These are phyloP conservation scores for Solenopsis invicta DNA, from an alignment of 1,140 invertebrate species.

Conservation along the genomic window DNA sequence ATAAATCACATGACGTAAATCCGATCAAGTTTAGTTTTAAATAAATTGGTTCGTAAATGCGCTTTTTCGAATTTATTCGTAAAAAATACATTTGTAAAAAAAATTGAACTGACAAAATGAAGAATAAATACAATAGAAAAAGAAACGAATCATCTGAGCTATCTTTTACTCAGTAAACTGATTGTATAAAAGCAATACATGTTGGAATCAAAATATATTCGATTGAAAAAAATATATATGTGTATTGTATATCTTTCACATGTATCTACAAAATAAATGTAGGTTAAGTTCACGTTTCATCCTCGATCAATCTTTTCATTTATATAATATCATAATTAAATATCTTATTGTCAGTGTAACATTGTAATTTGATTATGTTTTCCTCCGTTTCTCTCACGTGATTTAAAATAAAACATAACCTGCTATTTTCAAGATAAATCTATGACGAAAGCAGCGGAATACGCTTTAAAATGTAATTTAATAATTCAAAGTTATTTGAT, in stretches of 20 bases:
- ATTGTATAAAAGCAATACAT: slow-evolving; percentile 4
- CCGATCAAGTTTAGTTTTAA: background rate
- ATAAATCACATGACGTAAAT: background rate
- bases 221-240: background rate
- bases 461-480: slow-evolving; percentile 2
- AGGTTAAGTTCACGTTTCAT: background rate
- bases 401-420: background rate
- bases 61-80: background rate
- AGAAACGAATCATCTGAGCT: background rate
- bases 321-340: background rate
- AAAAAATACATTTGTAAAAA: background rate
- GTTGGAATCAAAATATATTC: background rate
- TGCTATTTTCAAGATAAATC: slow-evolving; percentile 19
- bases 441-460: background rate
- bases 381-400: background rate
- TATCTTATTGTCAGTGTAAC: background rate
- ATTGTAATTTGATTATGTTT: background rate
- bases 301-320: background rate
- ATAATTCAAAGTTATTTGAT: background rate
- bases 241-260: background rate
- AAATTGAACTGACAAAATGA: background rate
- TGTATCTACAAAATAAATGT: background rate
- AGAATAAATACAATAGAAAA: background rate
- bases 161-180: background rate
- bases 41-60: background rate